These are phyloP conservation scores for Xylota sylvarum DNA, from an alignment of 2,888 invertebrate species.

Conservation along the genomic window DNA sequence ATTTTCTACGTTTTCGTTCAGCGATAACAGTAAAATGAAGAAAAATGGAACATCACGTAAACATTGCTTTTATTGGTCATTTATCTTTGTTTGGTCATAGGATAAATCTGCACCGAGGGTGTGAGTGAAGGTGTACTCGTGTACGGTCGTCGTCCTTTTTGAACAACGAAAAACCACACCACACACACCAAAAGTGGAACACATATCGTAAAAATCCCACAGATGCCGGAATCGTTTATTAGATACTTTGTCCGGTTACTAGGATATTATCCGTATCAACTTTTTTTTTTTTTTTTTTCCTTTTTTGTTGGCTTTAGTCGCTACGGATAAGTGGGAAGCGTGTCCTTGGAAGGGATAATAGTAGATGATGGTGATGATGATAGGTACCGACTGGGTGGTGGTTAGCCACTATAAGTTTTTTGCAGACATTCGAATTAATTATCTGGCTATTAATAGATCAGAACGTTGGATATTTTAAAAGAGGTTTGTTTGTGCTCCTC, in stretches of 20 bases:
- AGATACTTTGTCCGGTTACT: slow-evolving; percentile 42
- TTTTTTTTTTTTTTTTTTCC: background rate
- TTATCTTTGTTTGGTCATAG: slow-evolving; percentile 29
- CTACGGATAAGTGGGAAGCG: background rate
- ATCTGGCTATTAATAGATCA: slow-evolving; percentile 29
- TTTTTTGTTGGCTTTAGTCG: background rate
- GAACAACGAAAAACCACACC: background rate
- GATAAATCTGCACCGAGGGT: slow-evolving; percentile 2
- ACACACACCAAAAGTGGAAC: background rate
- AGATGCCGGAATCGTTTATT: slow-evolving; percentile 40
- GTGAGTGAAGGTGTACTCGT: background rate
- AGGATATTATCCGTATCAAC: slow-evolving; percentile 41
- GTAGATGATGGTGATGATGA: background rate
- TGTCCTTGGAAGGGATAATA: slow-evolving; percentile 27
- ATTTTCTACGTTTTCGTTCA: background rate
- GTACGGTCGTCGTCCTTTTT: background rate
- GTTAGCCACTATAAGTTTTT: slow-evolving; percentile 10
- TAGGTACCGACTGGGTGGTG: background rate
- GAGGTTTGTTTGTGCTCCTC: background rate
- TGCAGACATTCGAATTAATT: slow-evolving; percentile 45
- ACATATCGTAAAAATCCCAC: background rate
- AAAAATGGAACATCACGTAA: slow-evolving; percentile 51
- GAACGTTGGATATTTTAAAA: background rate
- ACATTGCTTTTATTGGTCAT: slow-evolving; percentile 51
- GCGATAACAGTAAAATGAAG: slow-evolving; percentile 40